These are phyloP conservation scores for Mellilla xanthometata DNA, from an alignment of 2,888 invertebrate genomes.

Conservation along the genomic window DNA sequence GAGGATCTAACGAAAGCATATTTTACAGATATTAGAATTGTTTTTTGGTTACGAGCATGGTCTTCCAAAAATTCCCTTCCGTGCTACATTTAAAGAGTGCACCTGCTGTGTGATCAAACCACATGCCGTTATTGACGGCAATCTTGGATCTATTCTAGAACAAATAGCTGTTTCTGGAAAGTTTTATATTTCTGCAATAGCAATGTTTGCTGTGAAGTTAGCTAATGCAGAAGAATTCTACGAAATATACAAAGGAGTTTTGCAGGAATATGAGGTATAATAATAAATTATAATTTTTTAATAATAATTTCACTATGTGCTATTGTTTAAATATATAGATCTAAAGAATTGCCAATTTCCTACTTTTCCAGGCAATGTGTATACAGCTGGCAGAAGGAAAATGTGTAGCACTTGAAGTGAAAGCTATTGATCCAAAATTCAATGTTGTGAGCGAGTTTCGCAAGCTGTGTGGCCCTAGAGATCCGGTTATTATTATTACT, in stretches of 20 bases:
- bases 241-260: conserved; percentile 94
- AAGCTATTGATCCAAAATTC: conserved; percentile 71
- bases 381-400: conserved; percentile 92
- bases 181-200: conserved; percentile 90
- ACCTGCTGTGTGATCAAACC: conserved; percentile 95
- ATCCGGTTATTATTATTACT: conserved; percentile 75
- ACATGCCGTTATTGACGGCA: conserved; percentile 90
- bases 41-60: conserved; percentile 65
- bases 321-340: too few species aligned
- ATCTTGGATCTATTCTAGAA: conserved; percentile 87
- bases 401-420: conserved; percentile 92
- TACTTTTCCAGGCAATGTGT: conserved; percentile 89
- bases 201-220: conserved; percentile 89
- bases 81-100: conserved; percentile 85
- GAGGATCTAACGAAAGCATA: conserved; percentile 33
- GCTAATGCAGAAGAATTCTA: conserved; percentile 94
- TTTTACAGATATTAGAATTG: conserved; percentile 52
- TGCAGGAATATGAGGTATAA: conserved; percentile 87
- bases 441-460: conserved; percentile 88
- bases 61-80: conserved; percentile 50
- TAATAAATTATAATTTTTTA: too few species aligned
- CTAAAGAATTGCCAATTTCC: too few species aligned
- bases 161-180: conserved; percentile 86
- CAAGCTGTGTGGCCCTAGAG: conserved; percentile 92
- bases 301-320: too few species aligned